A percentile compares a stretch with the other conserved stretches of the same genome.
These are phyloP conservation scores for Neodontobutis hainanensis DNA, from an alignment of 2,113 vertebrate species.

Conservation along the genomic window DNA sequence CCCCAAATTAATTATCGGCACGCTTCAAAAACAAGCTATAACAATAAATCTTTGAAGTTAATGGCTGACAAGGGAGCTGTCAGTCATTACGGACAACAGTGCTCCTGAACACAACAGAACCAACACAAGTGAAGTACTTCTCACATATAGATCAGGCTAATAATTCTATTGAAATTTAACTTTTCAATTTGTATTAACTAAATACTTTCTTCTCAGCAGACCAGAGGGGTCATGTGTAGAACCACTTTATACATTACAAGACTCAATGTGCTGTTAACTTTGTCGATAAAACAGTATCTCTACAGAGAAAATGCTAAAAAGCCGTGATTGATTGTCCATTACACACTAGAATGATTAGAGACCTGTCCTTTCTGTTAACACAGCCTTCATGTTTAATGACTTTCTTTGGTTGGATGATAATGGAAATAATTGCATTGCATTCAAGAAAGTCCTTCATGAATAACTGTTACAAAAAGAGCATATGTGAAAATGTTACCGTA, in stretches of 20 bases:
- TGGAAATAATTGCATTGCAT: not conserved
- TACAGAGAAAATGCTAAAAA: not conserved
- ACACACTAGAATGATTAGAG: not conserved
- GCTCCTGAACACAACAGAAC: not conserved
- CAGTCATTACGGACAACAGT: constrained; percentile 7
- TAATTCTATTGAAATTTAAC: not conserved
- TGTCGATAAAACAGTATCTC: constrained; percentile 2
- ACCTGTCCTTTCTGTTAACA: constrained; percentile 1
- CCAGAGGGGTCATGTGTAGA: not conserved
- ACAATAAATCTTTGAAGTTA: constrained; percentile 11
- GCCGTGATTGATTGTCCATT: not conserved
- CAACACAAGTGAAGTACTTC: not conserved
- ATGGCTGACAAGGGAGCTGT: constrained; percentile 6
- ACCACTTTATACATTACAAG: not conserved
- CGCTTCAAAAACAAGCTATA: constrained; percentile 8
- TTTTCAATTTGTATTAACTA: constrained; percentile 9
- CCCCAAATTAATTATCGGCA: constrained; percentile 5
- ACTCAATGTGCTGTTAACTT: not conserved
- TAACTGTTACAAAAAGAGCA: not conserved
- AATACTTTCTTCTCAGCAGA: not conserved
- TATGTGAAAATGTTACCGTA: not conserved
- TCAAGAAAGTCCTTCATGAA: not conserved
- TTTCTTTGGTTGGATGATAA: not conserved
- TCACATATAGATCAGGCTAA: not conserved
- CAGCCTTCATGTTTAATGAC: constrained; percentile 8